phyloP scores from a whole-genome alignment of 1,140 invertebrate genomes.

The Brachionus koreanus region DNA sequence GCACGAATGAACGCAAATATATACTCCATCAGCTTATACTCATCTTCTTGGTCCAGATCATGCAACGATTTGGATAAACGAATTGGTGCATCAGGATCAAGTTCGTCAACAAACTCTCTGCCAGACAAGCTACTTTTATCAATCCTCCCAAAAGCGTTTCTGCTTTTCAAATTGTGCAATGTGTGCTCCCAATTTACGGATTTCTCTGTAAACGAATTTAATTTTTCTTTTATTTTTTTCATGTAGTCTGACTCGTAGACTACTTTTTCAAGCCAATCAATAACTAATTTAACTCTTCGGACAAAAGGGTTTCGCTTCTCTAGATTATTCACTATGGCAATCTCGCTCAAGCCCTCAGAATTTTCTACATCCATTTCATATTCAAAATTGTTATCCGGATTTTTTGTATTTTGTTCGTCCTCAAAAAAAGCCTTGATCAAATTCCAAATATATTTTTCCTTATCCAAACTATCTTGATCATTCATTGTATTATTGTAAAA shows the following conservation, averaged over 20 bases:
- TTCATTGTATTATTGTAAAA: neutral
- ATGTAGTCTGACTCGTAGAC: conserved; percentile 63
- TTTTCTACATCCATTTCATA: neutral
- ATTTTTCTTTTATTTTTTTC: conserved; percentile 64
- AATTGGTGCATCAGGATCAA: conserved; percentile 88
- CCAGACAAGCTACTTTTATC: conserved; percentile 51
- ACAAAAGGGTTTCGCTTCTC: conserved; percentile 2
- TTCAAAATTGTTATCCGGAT: neutral
- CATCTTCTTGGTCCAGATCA: conserved; percentile 81
- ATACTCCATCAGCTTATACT: conserved; percentile 67
- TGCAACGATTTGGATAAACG: conserved; percentile 75
- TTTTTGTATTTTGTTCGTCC: conserved; percentile 15
- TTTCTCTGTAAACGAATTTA: conserved; percentile 70
- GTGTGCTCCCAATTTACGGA: conserved; percentile 79
- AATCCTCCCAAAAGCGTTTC: conserved; percentile 46
- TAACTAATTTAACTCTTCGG: conserved; percentile 63
- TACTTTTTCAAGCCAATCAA: conserved; percentile 86
- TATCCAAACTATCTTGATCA: neutral
- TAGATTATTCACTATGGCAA: conserved; percentile 16
- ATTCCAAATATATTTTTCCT: conserved; percentile 38
- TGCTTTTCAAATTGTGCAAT: conserved; percentile 69
- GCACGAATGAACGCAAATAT: conserved; percentile 76
- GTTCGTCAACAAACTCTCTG: conserved; percentile 66
- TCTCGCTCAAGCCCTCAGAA: conserved; percentile 21
- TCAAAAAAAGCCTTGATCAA: neutral